Conservation (phyloP, 2,113 vertebrate genomes). For the Reinhardtius hippoglossoides region DNA sequence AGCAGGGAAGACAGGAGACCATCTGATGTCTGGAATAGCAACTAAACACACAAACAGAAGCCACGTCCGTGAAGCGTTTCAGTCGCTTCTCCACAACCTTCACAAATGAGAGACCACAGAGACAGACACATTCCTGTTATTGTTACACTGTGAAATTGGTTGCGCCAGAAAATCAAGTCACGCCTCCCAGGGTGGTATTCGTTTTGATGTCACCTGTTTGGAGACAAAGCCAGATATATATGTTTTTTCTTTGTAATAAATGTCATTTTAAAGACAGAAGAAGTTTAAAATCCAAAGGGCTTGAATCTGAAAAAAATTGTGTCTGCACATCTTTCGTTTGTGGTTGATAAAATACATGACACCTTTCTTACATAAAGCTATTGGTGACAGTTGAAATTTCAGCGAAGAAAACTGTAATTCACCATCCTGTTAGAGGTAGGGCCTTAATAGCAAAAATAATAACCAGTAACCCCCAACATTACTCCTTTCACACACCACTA, state of each 20-base stretch:
- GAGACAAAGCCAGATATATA: conserved; percentile 25
- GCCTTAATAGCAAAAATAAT: conserved; percentile 13
- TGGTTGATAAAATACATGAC: not conserved
- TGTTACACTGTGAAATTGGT: conserved; percentile 62
- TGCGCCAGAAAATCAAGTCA: conserved; percentile 45
- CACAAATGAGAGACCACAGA: conserved; percentile 46
- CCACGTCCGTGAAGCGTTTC: conserved; percentile 8
- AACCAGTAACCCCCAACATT: conserved; percentile 4
- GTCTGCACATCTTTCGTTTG: not conserved
- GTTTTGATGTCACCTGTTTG: conserved; percentile 40
- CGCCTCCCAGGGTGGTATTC: conserved; percentile 26
- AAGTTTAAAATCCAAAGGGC: not conserved
- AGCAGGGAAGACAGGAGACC: conserved; percentile 18
- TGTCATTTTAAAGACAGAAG: not conserved
- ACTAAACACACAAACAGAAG: conserved; percentile 29
- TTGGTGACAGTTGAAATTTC: not conserved
- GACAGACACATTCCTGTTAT: conserved; percentile 22
- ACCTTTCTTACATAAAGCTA: not conserved
- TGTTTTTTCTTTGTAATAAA: conserved; percentile 10
- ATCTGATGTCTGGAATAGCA: conserved; percentile 17
- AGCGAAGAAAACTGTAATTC: conserved; percentile 13
- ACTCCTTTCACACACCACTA: conserved; percentile 18
- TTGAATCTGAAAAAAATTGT: not conserved
- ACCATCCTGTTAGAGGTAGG: not conserved
- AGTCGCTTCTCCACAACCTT: conserved; percentile 47